These are phyloP conservation scores for Hydriomena furcata DNA, from an alignment of 2,888 invertebrate genomes.

Conservation along the genomic window DNA sequence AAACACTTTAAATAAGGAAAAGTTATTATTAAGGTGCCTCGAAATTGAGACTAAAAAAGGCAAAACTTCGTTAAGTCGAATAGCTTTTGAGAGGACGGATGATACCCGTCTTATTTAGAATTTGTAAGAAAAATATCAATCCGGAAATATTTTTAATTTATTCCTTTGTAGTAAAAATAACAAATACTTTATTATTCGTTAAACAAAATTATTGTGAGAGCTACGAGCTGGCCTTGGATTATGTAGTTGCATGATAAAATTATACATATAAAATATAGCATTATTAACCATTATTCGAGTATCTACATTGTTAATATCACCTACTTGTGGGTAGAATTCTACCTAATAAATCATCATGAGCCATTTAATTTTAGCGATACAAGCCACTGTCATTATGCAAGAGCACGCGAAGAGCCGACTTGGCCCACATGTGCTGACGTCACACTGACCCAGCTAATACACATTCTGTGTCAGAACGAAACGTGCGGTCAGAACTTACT, in stretches of 20 bases:
- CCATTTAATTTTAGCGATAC: slow-evolving; percentile 12
- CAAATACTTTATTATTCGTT: no score
- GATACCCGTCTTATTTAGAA: slow-evolving; percentile 21
- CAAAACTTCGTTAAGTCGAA: slow-evolving; percentile 32
- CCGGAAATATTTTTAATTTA: neutral
- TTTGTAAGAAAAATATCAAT: neutral
- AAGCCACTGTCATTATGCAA: slow-evolving; percentile 33
- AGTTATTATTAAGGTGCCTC: slow-evolving; percentile 32
- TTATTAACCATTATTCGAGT: no score
- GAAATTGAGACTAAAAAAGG: slow-evolving; percentile 31
- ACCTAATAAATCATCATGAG: slow-evolving; percentile 35
- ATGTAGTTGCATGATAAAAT: neutral
- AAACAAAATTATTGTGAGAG: no score
- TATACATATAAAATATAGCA: no score
- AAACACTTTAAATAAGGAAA: slow-evolving; percentile 37
- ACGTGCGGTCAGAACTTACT: neutral
- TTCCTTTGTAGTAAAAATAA: no score
- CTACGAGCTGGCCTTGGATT: no score
- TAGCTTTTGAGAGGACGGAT: slow-evolving; percentile 25
- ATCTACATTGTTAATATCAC: no score
- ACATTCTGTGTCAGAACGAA: neutral
- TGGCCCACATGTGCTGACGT: slow-evolving; percentile 33
- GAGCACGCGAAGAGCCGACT: slow-evolving; percentile 30
- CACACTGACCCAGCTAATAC: slow-evolving; percentile 28
- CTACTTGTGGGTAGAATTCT: no score